phyloP scores from a whole-genome alignment of 2,888 invertebrate species.

The Nomada fabriciana region DNA sequence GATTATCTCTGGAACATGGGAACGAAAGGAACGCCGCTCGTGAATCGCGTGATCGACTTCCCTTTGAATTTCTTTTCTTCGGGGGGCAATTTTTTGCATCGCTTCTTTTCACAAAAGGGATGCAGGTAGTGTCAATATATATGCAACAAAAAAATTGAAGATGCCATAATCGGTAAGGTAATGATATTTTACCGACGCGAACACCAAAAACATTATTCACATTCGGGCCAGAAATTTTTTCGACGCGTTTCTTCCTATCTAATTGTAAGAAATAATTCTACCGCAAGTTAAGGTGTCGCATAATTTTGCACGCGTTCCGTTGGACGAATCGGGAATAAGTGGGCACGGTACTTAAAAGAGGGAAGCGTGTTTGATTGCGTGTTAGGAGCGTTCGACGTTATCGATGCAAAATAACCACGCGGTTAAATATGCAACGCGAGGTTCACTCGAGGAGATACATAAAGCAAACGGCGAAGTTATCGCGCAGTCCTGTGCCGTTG shows the following conservation, averaged over 20 bases:
- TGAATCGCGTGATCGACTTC: neutral
- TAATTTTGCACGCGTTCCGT: too few relatives aligned
- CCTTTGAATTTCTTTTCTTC: neutral
- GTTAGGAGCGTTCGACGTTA: conserved; percentile 9
- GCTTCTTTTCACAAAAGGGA: neutral
- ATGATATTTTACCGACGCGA: too few relatives aligned
- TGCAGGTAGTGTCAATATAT: neutral
- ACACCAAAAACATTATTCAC: too few relatives aligned
- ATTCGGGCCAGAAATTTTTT: too few relatives aligned
- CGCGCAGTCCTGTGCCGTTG: conserved; percentile 17
- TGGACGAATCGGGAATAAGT: too few relatives aligned
- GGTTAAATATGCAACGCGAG: conserved; percentile 29
- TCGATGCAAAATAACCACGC: conserved; percentile 30
- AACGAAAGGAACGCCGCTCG: neutral
- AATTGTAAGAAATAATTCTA: too few relatives aligned
- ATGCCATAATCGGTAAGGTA: too few relatives aligned
- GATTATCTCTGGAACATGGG: neutral
- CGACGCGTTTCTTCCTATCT: too few relatives aligned
- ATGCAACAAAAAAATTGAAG: neutral
- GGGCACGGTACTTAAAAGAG: too few relatives aligned
- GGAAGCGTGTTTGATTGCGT: neutral
- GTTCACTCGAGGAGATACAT: conserved; percentile 16
- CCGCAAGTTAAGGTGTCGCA: too few relatives aligned
- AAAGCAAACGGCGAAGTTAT: conserved; percentile 38
- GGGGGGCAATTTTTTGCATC: neutral